phyloP scores from a whole-genome alignment of 2,888 invertebrate genomes.

The Pseudolycoriella hygida region DNA sequence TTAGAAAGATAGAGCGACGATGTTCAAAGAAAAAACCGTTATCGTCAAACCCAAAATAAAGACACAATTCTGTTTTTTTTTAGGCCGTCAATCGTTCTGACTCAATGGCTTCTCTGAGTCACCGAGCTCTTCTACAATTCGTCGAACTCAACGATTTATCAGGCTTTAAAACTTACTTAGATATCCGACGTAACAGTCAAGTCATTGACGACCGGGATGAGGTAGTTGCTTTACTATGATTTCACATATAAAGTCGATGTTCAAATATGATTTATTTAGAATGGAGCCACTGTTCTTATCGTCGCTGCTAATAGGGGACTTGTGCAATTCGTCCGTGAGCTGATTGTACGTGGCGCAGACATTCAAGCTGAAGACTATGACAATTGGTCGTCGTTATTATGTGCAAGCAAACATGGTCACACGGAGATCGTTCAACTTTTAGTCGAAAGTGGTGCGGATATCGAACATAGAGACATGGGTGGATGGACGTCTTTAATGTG shows the following conservation, averaged over 20 bases:
- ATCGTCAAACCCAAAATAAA: neutral
- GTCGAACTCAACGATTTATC: conserved; percentile 63
- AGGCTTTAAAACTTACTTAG: conserved; percentile 65
- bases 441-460: conserved; percentile 65
- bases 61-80: too few relatives aligned
- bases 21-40: too few relatives aligned
- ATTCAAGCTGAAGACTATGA: conserved; percentile 82
- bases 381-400: conserved; percentile 81
- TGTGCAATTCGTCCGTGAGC: conserved; percentile 60
- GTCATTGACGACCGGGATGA: conserved; percentile 78
- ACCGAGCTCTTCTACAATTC: conserved; percentile 61
- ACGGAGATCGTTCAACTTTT: conserved; percentile 62
- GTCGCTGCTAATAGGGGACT: conserved; percentile 77
- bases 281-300: conserved; percentile 87
- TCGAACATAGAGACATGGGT: conserved; percentile 81
- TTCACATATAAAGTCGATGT: too few relatives aligned
- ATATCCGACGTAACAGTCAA: conserved; percentile 48
- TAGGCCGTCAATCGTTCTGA: conserved; percentile 77
- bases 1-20: too few relatives aligned
- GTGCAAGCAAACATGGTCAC: conserved; percentile 81
- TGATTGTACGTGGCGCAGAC: conserved; percentile 83
- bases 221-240: conserved; percentile 36
- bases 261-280: too few relatives aligned
- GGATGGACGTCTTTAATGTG: conserved; percentile 97
- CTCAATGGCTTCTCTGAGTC: conserved; percentile 83